A percentile compares a stretch with the other conserved stretches of the same genome.
Conservation (phyloP, 2,113 vertebrate genomes). For the Origma solitaria region DNA sequence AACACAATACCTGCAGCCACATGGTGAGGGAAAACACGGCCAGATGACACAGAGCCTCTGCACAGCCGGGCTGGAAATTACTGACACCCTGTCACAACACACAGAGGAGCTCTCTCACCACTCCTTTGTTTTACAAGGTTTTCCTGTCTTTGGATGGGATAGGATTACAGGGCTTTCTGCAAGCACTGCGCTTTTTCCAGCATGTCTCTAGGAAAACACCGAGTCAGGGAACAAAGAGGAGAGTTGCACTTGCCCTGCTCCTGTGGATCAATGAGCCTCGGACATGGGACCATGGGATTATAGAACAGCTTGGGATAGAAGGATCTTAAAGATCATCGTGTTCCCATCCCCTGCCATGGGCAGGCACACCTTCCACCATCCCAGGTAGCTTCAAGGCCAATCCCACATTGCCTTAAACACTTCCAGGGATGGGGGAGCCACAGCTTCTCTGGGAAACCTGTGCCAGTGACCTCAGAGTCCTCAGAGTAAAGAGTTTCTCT, state of each 20-base stretch:
- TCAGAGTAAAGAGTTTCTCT: neutral
- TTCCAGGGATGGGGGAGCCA: neutral
- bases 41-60: neutral
- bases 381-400: neutral
- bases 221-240: neutral
- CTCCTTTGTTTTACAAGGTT: conserved; percentile 25
- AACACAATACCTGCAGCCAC: neutral
- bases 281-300: neutral
- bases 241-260: neutral
- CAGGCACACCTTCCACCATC: neutral
- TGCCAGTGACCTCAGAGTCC: neutral
- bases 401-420: neutral
- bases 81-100: conserved; percentile 21
- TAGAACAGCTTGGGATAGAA: neutral
- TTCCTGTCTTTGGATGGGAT: conserved; percentile 31
- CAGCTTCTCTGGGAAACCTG: neutral
- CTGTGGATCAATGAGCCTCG: neutral
- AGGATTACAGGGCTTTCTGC: conserved; percentile 33
- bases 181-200: conserved; percentile 26
- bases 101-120: conserved; percentile 35
- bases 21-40: rapidly evolving
- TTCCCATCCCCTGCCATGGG: neutral
- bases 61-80: conserved; percentile 19
- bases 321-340: too few relatives aligned
- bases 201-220: neutral